These are phyloP conservation scores for Megaleporinus macrocephalus DNA, from an alignment of 2,113 vertebrate species.

Conservation along the genomic window DNA sequence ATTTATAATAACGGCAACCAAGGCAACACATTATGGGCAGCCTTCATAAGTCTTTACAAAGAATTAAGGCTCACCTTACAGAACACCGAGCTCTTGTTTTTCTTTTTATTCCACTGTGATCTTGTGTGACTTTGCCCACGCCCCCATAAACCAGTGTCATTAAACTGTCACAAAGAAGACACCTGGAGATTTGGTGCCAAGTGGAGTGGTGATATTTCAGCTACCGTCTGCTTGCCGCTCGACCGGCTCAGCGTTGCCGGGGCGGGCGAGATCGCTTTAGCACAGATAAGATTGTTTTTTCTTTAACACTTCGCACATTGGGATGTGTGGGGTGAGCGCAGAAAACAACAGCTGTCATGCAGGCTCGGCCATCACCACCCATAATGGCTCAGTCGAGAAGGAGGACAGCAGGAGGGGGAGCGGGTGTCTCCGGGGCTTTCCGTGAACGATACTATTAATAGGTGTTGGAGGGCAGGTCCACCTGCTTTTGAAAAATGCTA, in stretches of 20 bases:
- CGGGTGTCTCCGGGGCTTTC: slow-evolving; percentile 35
- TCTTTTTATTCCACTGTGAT: neutral
- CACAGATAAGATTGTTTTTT: slow-evolving; percentile 21
- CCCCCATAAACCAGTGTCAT: neutral
- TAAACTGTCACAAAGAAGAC: neutral
- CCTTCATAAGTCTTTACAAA: neutral
- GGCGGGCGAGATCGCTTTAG: neutral
- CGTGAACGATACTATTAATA: slow-evolving; percentile 42
- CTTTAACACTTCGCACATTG: slow-evolving; percentile 37
- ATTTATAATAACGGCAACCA: neutral
- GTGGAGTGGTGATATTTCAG: slow-evolving; percentile 16
- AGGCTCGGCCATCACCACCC: slow-evolving; percentile 64
- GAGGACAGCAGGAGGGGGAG: slow-evolving; percentile 34
- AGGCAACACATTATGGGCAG: neutral
- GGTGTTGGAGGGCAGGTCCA: slow-evolving; percentile 37
- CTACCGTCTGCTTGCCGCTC: slow-evolving; percentile 1
- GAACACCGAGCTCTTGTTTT: neutral
- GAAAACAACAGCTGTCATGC: slow-evolving; percentile 67
- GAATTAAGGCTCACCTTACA: neutral
- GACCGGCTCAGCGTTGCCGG: neutral
- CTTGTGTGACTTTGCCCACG: neutral
- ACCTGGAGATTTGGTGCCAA: neutral
- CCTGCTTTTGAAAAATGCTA: slow-evolving; percentile 16
- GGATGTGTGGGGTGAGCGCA: slow-evolving; percentile 28
- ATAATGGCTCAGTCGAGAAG: slow-evolving; percentile 66